Base-by-base conservation (phyloP, 2,888 invertebrate genomes). In the Mesorhabditis spiculigera region DNA sequence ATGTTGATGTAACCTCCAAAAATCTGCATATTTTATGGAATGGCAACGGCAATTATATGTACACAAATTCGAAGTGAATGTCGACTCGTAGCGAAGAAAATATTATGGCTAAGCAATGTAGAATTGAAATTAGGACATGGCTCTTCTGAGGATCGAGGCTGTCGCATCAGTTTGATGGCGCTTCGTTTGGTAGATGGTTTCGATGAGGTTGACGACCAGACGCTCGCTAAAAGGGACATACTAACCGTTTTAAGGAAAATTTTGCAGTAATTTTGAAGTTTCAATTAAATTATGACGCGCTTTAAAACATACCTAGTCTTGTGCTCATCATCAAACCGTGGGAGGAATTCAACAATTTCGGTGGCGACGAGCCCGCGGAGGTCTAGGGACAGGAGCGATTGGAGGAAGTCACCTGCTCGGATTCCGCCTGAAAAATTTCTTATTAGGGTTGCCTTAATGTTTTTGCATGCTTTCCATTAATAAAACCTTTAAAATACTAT, bases 311-410 rank as follows among this genome's bases (percentile, higher is more conserved):
- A 76, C 75, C 74, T 80, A 16, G 78, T 82, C 66, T 75, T 73
- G 43, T 71, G 73, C 13, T 74, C 68, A 67, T 79, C 78, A 58
- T 81, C 82, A 43, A 75, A 74, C 72, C 71, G 66, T 5, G 82
- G 82, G 28, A 81, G 73, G 73, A 82, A 82, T 58, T 82, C 82
- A 45, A 81, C 82, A 64, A 82, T 78, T 71, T 82, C 82, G 0
- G 81, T 79, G 5, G 81, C 82, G 62, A 81, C 68, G 6, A 81
- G 71, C 58, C 76, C 77, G n/a, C 75, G 73, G 44, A 81, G 68
- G 65, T 79, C 81, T 43, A 80, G 73, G 5, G 75, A 73, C 10
- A 77, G 70, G 65, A 82, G 71, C n/a, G 76, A 75, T 69, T 81
- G 78, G 67, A 83, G 71, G 71, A 83, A 83, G 45, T 82, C 81